Percentiles rank a stretch among this genome's conserved stretches.
Evolutionary conservation across 2,888 invertebrate species (phyloP).

Genomic region (Dryobotodes eremita): DNA sequence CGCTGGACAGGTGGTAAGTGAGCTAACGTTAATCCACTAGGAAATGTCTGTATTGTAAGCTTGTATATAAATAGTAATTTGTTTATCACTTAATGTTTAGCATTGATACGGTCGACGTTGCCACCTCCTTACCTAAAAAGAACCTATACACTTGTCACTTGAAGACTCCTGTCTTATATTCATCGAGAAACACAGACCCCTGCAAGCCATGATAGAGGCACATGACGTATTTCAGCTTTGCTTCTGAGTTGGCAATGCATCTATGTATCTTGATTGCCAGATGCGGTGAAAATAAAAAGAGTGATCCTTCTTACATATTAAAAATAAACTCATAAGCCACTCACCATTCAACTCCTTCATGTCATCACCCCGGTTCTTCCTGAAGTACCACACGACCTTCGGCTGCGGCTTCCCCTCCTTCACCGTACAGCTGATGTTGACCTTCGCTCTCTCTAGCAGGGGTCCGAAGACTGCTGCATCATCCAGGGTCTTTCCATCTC

Average conservation of each 20-base stretch:
- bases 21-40: no score
- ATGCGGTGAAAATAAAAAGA: not conserved
- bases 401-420: conserved; percentile 96
- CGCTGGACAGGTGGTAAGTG: no score
- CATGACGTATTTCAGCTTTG: not conserved
- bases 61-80: not conserved
- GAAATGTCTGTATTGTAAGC: not conserved
- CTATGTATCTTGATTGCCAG: no score
- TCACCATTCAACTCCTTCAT: conserved; percentile 88
- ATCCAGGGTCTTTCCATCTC: conserved; percentile 91
- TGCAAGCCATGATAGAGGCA: not conserved
- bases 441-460: conserved; percentile 92
- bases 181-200: not conserved
- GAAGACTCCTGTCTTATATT: not conserved
- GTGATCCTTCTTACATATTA: not conserved
- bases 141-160: not conserved
- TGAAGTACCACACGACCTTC: conserved; percentile 96
- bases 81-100: not conserved
- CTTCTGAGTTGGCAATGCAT: not conserved
- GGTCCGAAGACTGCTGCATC: conserved; percentile 93
- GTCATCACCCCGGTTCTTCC: conserved; percentile 90
- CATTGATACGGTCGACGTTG: not conserved
- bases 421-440: conserved; percentile 94
- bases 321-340: conserved; percentile 62
- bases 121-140: no score